Percentiles rank a stretch among this genome's conserved stretches.
phyloP scores from a whole-genome alignment of 1,140 invertebrate species.

The Phenacoccus solenopsis region DNA sequence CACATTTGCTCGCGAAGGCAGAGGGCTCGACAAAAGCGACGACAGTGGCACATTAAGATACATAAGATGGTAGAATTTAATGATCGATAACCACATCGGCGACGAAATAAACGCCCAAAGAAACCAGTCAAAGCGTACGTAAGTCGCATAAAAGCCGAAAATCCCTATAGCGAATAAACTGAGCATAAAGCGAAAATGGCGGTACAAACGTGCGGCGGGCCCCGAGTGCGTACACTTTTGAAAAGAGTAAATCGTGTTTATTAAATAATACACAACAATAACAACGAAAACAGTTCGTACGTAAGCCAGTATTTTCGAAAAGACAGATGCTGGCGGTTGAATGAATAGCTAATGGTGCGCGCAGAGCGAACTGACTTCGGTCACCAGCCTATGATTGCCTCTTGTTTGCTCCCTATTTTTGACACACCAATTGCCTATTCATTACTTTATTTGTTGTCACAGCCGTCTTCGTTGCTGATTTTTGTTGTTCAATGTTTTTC shows the following conservation, averaged over 20 bases:
- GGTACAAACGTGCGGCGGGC: background rate
- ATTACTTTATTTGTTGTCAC: conserved; percentile 18
- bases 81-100: background rate
- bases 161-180: conserved; percentile 1
- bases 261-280: conserved; percentile 16
- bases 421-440: conserved; percentile 9
- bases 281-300: conserved; percentile 13
- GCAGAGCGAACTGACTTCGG: conserved; percentile 6
- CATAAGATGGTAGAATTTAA: background rate
- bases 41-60: background rate
- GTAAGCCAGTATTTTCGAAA: background rate
- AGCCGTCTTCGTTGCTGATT: conserved; percentile 13
- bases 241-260: conserved; percentile 12
- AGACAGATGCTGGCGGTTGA: conserved; percentile 15
- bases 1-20: too few relatives aligned
- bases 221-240: background rate
- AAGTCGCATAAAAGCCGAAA: background rate
- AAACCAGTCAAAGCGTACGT: background rate
- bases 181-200: background rate
- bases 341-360: conserved; percentile 8
- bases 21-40: background rate
- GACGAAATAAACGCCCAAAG: background rate
- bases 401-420: conserved; percentile 15
- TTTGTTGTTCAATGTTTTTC: conserved; percentile 16
- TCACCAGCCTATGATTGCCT: conserved; percentile 17